These are phyloP conservation scores for Galemys pyrenaicus DNA, from an alignment of 2,113 vertebrate genomes.

Conservation along the genomic window DNA sequence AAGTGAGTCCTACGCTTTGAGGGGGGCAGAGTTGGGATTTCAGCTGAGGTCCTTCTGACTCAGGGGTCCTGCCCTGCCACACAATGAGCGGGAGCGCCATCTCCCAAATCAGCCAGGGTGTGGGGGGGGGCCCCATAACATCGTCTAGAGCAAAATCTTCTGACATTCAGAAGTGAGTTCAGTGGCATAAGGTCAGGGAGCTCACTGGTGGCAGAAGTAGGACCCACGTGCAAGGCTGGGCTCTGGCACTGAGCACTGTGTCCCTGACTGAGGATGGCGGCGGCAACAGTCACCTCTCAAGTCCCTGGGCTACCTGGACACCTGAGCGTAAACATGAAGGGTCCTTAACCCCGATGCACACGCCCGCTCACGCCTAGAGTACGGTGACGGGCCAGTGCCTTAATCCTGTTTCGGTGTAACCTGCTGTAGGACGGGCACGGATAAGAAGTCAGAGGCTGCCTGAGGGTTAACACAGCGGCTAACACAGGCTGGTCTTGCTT, in stretches of 20 bases:
- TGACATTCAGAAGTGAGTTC: background rate
- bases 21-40: background rate
- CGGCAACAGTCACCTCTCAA: background rate
- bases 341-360: background rate
- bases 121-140: background rate
- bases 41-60: background rate
- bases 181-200: background rate
- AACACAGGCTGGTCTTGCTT: background rate
- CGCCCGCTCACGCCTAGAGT: background rate
- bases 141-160: too few species aligned
- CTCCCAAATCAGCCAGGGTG: background rate
- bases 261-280: background rate
- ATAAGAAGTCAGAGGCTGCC: background rate
- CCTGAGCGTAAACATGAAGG: too few species aligned
- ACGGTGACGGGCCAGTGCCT: background rate
- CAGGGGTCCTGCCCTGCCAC: background rate
- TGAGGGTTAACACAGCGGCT: background rate
- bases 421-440: background rate
- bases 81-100: rapidly evolving
- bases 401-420: background rate
- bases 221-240: background rate
- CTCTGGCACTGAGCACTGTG: background rate
- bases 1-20: background rate
- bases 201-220: rapidly evolving
- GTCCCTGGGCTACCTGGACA: background rate